Percentiles rank a stretch among this genome's conserved stretches.
These are phyloP conservation scores for Psittacula cyanocephala DNA, from an alignment of 2,113 vertebrate genomes.

Conservation along the genomic window DNA sequence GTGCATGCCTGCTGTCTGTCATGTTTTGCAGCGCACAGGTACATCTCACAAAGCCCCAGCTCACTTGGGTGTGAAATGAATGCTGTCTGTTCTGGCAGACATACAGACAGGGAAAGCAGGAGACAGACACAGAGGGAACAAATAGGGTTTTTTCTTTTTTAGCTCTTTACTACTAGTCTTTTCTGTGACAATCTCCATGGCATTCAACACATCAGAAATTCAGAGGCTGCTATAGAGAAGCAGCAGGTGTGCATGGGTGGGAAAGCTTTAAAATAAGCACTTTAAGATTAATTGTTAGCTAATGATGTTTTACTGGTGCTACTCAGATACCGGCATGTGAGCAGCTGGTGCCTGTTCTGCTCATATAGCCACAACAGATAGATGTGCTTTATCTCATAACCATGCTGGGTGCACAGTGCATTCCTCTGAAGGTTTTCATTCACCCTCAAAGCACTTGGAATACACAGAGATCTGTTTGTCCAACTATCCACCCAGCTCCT, in stretches of 20 bases:
- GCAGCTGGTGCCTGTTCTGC: not conserved
- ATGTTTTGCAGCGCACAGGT: accelerated
- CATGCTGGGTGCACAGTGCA: not conserved
- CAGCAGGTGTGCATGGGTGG: not conserved
- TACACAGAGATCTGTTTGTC: not conserved
- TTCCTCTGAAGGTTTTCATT: not conserved
- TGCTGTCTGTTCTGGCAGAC: not conserved
- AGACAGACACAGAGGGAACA: not conserved
- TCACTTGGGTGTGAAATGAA: not conserved
- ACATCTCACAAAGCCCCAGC: not conserved
- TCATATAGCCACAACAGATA: not conserved
- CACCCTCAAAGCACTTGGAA: not conserved
- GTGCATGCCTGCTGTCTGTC: not conserved
- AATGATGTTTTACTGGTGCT: not conserved
- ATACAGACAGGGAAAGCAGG: not conserved
- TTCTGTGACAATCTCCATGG: not conserved
- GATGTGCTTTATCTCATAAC: not conserved
- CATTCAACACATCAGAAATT: not conserved
- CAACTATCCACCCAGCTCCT: not conserved
- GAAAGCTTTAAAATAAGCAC: not conserved
- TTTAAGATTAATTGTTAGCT: constrained; percentile 12
- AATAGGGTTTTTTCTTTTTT: not conserved
- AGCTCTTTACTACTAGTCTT: not conserved
- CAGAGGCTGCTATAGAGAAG: not conserved
- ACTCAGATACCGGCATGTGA: not conserved